Base-by-base conservation (phyloP, 1,140 invertebrate species). In the Drosophila virilis region DNA sequence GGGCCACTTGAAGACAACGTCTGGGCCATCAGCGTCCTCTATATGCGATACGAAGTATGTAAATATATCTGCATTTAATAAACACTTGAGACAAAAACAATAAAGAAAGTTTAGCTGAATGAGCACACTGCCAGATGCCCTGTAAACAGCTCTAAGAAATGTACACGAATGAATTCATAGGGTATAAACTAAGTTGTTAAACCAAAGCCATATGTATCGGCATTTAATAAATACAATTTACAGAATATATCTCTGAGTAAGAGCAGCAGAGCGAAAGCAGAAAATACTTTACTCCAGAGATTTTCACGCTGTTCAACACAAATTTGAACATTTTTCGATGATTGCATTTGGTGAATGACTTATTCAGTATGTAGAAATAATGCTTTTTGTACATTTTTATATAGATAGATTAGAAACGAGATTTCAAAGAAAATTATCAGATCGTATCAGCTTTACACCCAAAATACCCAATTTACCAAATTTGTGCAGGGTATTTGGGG, bases 1-100 rank as follows among this genome's bases (percentile, higher is more conserved):
- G 64, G 70, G 70, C 79, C 84, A 88, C 84, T 88, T 78, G 84
- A 88, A 54, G 35, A 45, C 42, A 13, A 46, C 64, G 52, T 28
- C 48, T 73, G 42, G 22, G 43, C 55, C 61, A 77, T 61, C 59
- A 57, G 50, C 66, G 10, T 17, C 12, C 59, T 55, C n/a, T 51
- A 40, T 35, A 28, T 10, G 50, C 22, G 22, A 28, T 28, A 28
- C 22, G 4, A 28, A 28, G 22, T 32, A 57, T 51, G 28, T 35
- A 37, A 13, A 62, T 61, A 69, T 61, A 59, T 59, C 17, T 32
- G 61, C n/a, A 38, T 65, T 65, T 64, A 38, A 65, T 60, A 68
- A 68, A 45, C 64, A 73, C 70, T 73, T 68, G 64, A 73, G 35
- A 54, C 10, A 6, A 48, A 32, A 38, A 37, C 61, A 67, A 52